phyloP scores from a whole-genome alignment of 2,797 vertebrate species.

The Xenopus petersii region DNA sequence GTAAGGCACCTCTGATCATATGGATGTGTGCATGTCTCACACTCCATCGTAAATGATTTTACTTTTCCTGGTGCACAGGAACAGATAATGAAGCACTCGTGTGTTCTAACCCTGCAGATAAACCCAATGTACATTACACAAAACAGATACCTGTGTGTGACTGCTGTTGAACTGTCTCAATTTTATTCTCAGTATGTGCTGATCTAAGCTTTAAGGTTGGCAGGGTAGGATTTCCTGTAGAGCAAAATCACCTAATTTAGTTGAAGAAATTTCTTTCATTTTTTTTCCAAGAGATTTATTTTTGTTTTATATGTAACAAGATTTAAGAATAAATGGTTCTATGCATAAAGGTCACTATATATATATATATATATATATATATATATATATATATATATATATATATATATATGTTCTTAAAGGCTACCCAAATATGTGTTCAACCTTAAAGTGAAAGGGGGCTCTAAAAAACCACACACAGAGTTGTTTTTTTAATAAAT shows the following conservation, averaged over 20 bases:
- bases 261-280: slow-evolving; percentile 9
- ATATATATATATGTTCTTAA: too few relatives aligned
- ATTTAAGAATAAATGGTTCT: too few relatives aligned
- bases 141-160: slow-evolving; percentile 1
- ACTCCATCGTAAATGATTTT: neutral
- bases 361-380: too few relatives aligned
- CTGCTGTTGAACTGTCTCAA: neutral
- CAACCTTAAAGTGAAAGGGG: too few relatives aligned
- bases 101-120: neutral
- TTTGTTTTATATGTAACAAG: too few relatives aligned
- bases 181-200: slow-evolving; percentile 3
- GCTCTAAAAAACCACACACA: too few relatives aligned
- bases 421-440: too few relatives aligned
- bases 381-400: too few relatives aligned
- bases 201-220: slow-evolving; percentile 1
- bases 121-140: neutral
- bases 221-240: slow-evolving; percentile 12
- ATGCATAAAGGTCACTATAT: too few relatives aligned
- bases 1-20: neutral
- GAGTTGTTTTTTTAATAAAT: too few relatives aligned
- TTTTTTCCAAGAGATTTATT: neutral
- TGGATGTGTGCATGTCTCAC: neutral
- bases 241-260: neutral
- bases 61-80: neutral
- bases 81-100: neutral